These are phyloP conservation scores for Nibea coibor DNA, from an alignment of 2,113 vertebrate species.

Conservation along the genomic window DNA sequence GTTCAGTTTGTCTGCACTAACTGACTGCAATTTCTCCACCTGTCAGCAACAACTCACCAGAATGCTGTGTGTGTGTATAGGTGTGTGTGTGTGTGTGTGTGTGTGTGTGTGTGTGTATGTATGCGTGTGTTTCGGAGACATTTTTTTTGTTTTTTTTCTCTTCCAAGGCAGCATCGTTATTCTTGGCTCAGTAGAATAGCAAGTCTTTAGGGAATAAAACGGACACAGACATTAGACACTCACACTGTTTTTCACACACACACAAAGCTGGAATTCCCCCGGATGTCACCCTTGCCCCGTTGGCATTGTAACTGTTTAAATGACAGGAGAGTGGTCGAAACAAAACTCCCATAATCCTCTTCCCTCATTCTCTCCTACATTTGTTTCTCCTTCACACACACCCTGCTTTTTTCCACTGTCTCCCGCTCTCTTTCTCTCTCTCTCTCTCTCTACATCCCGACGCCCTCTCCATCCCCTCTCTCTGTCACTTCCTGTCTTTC, in stretches of 20 bases:
- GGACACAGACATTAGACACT: constrained; percentile 70
- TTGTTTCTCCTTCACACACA: constrained; percentile 49
- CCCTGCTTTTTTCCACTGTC: constrained; percentile 34
- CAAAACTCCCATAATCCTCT: constrained; percentile 65
- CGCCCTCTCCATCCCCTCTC: constrained; percentile 48
- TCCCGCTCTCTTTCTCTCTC: not conserved
- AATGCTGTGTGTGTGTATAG: constrained; percentile 9
- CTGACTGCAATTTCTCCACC: constrained; percentile 75
- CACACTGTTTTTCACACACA: constrained; percentile 30
- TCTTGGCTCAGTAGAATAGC: constrained; percentile 74
- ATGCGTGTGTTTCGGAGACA: constrained; percentile 23
- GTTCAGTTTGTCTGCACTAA: constrained; percentile 79
- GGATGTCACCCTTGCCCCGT: constrained; percentile 72
- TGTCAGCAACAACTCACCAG: constrained; percentile 70
- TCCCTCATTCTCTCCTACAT: constrained; percentile 42
- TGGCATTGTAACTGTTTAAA: constrained; percentile 74
- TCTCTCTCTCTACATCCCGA: constrained; percentile 38
- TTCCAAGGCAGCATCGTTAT: constrained; percentile 72
- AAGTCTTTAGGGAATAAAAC: constrained; percentile 72
- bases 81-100: constrained; percentile 16
- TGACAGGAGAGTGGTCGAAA: constrained; percentile 66
- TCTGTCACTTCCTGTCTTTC: constrained; percentile 73
- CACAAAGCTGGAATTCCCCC: constrained; percentile 71
- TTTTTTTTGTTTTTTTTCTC: constrained; percentile 43
- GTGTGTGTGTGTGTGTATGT: constrained; percentile 33